Base-by-base conservation (phyloP, 2,113 vertebrate species). In the Chauna torquata region DNA sequence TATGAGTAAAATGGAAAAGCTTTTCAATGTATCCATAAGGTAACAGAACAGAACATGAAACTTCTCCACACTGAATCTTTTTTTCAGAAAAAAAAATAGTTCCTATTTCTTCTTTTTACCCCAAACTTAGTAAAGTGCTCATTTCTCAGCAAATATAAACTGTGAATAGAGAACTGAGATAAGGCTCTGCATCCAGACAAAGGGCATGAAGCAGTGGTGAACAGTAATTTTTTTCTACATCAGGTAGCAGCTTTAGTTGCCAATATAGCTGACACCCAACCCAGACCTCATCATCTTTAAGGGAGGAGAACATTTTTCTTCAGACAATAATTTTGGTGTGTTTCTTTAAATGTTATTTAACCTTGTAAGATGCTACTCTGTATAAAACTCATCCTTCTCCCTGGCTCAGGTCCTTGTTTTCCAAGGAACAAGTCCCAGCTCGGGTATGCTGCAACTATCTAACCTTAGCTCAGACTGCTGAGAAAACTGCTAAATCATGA, bases 391-490 rank as follows among this genome's bases (percentile, higher is more conserved):
- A 7, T 47, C 12, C 5, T 70, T 47, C 44, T 70, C 27, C 28
- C 25, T 8, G 62, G 34, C 14, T 88, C 7, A 74, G 40, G 52
- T 50, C 6, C 16, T 12, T 72, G 50, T 72, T 78, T 66, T 30
- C 45, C 14, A 75, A 50, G 47, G 17, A 80, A 15, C 22, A 90
- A 79, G 11, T 57, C 16, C 12, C 70, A 61, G 16, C 4, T 78
- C 40, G 0, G 0, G 20, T 42, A 59, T 9, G 2, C 4, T 18
- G 2, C 13, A 70, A 25, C 8, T 15, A n/a, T 30, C 32, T 28
- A 77, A 47, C 4, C 8, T 65, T 61, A 32, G 5, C 2, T 86
- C 19, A 28, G 50, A 25, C 7, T 49, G 28, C 22, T 69, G 32
- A 69, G 11, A 8, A 83, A 92, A 49, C 2, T 18, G 8, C 7